Percentiles rank a stretch among this genome's conserved stretches.
phyloP scores from a whole-genome alignment of 1,140 invertebrate species.

The Ylistrum balloti region DNA sequence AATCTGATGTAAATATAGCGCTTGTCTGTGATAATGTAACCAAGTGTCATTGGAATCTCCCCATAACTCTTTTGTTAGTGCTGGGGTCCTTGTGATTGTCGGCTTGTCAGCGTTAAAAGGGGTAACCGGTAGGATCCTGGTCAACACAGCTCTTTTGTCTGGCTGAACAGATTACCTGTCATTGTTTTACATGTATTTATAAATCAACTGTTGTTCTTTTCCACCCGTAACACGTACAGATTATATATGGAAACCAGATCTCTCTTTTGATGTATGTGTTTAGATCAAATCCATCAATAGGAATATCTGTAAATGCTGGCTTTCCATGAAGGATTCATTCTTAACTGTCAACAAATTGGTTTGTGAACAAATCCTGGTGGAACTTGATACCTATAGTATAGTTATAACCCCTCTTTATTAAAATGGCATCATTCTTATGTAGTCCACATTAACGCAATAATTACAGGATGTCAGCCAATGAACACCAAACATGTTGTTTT shows the following conservation, averaged over 20 bases:
- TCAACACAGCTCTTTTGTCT: constrained; percentile 10
- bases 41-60: neutral
- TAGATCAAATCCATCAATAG: neutral
- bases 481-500: neutral
- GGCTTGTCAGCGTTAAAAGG: neutral
- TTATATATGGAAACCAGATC: constrained; percentile 6
- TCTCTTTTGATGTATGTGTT: constrained; percentile 27
- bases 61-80: neutral
- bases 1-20: constrained; percentile 39
- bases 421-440: neutral
- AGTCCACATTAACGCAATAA: neutral
- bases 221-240: neutral
- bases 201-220: neutral
- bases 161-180: neutral
- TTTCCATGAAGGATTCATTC: neutral
- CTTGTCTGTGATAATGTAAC: constrained; percentile 38
- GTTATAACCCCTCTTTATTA: neutral
- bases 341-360: neutral
- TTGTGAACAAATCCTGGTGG: neutral
- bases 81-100: neutral
- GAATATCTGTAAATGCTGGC: neutral
- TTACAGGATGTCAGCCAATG: neutral
- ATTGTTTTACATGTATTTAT: constrained; percentile 16
- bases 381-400: neutral
- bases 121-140: neutral